Percentiles rank a stretch among this genome's conserved stretches.
These are phyloP conservation scores for Operophtera brumata DNA, from an alignment of 2,888 invertebrate species.

Conservation along the genomic window DNA sequence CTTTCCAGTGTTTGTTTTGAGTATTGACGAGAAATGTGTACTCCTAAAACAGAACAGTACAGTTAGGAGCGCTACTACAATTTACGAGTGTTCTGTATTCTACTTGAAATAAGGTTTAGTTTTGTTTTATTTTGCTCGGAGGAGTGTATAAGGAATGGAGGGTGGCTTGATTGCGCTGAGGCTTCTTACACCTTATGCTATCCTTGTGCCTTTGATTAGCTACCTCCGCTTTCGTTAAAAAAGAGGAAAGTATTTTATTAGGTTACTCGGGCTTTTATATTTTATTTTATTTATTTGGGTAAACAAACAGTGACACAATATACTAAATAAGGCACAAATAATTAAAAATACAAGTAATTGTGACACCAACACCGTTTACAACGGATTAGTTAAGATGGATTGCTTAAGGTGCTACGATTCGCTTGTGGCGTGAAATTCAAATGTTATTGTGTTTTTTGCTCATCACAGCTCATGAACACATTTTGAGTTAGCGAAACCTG, in stretches of 20 bases:
- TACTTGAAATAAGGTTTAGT: conserved; percentile 17
- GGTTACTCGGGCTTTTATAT: conserved; percentile 11
- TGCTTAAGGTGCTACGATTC: too few relatives aligned
- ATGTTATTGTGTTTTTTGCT: too few relatives aligned
- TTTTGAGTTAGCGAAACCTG: too few relatives aligned
- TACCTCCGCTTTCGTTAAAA: conserved; percentile 41
- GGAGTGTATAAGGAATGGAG: conserved; percentile 38
- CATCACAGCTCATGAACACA: too few relatives aligned
- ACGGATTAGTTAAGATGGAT: too few relatives aligned
- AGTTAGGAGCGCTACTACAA: conserved; percentile 49
- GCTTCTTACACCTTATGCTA: conserved; percentile 55
- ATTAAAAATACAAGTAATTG: too few relatives aligned
- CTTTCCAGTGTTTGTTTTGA: conserved; percentile 59
- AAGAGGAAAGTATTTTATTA: conserved; percentile 22
- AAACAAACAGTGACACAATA: too few relatives aligned
- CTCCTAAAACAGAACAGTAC: conserved; percentile 44
- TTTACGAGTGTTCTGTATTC: conserved; percentile 5
- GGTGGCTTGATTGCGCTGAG: conserved; percentile 66
- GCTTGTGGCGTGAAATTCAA: too few relatives aligned
- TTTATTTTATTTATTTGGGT: too few relatives aligned
- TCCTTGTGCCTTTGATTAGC: conserved; percentile 65
- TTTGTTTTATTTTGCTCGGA: conserved; percentile 8
- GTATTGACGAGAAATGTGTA: conserved; percentile 73
- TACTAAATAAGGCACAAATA: too few relatives aligned
- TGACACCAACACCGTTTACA: too few relatives aligned